Base-by-base conservation (phyloP, 2,797 vertebrate genomes). In the Sebastiscus tertius region DNA sequence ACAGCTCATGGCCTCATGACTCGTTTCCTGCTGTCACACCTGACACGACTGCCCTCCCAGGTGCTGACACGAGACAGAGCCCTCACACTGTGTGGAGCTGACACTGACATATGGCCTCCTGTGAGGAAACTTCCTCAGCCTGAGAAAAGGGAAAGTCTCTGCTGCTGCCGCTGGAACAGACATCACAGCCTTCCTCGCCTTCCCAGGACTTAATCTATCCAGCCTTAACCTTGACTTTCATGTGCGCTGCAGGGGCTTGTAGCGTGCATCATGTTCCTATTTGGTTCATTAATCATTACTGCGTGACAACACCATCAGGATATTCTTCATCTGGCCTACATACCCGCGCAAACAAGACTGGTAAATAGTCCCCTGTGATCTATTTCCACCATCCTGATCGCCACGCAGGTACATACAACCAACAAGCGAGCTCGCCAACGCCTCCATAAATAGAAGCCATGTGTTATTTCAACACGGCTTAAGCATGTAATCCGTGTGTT, bases 401-500 rank as follows among this genome's bases (percentile, higher is more conserved):
- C 9, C 34, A 20, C 33, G 59, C 0, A 33, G 60, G 60, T 12
- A 34, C 60, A 22, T 31, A n/a, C 6, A 52, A n/a, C 18, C 52
- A 7, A 54, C 1, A 3, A 56, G 55, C 20, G 9, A 52, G 77
- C 75, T 87, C 36, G 24, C 49, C 8, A 6, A 22, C 27, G 3
- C 46, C 61, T 81, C 76, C 33, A 8, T 31, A 63, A 83, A 87
- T 31, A 81, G 71, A 73, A 70, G 58, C 26, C 52, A 14, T 64
- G 36, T 18, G 58, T 72, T 52, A 34, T 76, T 75, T 79, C 39
- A 52, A 33, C 81, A 55, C 16, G 9, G 79, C 39, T 75, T 36
- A 75, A 49, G 59, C 66, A 46, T 72, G 84, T 88, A 85, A 92
- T 89, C 73, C 61, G 0, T 22, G 18, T 66, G 73, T 24, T 29